These are phyloP conservation scores for Lordiphosa andalusiaca DNA, from an alignment of 2,888 invertebrate genomes.

Conservation along the genomic window DNA sequence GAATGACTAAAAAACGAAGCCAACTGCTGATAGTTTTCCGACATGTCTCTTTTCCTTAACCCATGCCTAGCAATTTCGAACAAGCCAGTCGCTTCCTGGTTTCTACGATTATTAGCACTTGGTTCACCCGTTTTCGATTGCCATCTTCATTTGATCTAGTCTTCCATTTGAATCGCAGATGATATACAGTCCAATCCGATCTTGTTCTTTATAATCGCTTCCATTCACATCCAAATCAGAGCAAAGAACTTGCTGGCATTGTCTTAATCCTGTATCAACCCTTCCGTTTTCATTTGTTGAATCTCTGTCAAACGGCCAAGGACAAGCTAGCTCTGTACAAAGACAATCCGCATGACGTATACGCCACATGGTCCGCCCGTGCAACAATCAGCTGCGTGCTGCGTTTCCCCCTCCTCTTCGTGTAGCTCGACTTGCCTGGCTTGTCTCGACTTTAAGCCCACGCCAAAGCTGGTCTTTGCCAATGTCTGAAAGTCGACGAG, in stretches of 20 bases:
- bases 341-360: constrained; percentile 54
- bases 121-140: too few relatives aligned
- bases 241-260: not conserved
- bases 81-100: too few relatives aligned
- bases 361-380: constrained; percentile 45
- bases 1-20: too few relatives aligned
- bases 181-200: too few relatives aligned
- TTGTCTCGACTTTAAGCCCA: constrained; percentile 62
- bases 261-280: constrained; percentile 2
- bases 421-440: constrained; percentile 16
- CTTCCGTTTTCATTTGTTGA: constrained; percentile 16
- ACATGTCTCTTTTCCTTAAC: too few relatives aligned
- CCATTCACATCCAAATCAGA: not conserved
- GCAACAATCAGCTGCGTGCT: constrained; percentile 46
- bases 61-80: too few relatives aligned
- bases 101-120: too few relatives aligned
- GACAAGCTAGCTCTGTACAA: constrained; percentile 19
- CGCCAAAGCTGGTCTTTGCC: constrained; percentile 52
- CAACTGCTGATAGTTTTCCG: too few relatives aligned
- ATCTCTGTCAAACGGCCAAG: constrained; percentile 15
- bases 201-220: not conserved
- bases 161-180: too few relatives aligned
- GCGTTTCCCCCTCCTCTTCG: constrained; percentile 1
- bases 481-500: constrained; percentile 55
- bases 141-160: too few relatives aligned